Base-by-base conservation (phyloP, 2,888 invertebrate genomes). In the Cosmia trapezina region DNA sequence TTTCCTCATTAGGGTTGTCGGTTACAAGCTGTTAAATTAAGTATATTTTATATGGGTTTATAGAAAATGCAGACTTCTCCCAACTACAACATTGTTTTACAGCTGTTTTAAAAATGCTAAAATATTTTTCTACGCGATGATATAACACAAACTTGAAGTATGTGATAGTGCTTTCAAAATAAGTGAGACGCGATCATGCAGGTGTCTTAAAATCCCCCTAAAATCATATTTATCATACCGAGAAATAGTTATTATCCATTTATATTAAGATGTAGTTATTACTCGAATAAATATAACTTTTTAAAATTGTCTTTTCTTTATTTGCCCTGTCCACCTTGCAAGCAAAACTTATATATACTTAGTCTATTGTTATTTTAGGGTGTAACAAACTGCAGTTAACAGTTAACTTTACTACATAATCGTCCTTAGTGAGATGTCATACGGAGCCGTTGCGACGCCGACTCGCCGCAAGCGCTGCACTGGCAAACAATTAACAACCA, bases 251-350 rank as follows among this genome's bases (percentile, higher is more conserved):
- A 94, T 94, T 95, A 94, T 95, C 93, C 94, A 95, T 95, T 94
- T 95, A 94, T 94, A 93, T 94, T 96, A 96, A 96, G 96, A 92
- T 96, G 96, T 96, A 96, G 96, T 96, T 96, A 96, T 96, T 96
- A 96, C 96, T 96, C 96, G 96, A 96, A 96, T 96, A 96, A 96
- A 96, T 96, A 95, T 96, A 95, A 96, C 95, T 96, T 96, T 96
- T 96, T 94, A 94, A 94, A 94, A 89, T 79, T 80, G 85, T 83
- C 89, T 88, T 87, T 88, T 87, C 88, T 90, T 91, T 88, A 84
- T n/a, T 37, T 51, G n/a, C 37, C 60, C 60, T 43, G 7, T 9
- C 14, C 45, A 61, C 4, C 19, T n/a, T 51, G 45, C 51, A 45
- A 37, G 45, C 17, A 45, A 33, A 33, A 61, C 41, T 37, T n/a